Conservation (phyloP, 2,797 vertebrate genomes). For the Orientallactaga sibirica region DNA sequence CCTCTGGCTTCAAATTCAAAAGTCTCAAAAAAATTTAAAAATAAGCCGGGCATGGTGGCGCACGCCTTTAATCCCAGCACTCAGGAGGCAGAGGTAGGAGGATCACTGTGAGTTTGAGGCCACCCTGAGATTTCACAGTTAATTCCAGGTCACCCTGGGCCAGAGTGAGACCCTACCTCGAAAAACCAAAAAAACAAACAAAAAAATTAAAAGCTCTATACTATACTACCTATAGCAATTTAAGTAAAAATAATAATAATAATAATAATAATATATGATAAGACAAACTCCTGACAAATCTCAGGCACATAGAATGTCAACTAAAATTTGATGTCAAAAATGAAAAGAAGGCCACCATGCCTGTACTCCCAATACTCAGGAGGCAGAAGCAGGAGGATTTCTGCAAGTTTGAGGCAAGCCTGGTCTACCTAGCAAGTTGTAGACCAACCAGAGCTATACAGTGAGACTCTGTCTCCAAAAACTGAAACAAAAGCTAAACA, state of each 20-base stretch:
- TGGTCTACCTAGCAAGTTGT: not conserved
- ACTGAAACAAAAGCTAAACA: not conserved
- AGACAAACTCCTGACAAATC: not conserved
- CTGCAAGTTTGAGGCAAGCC: not conserved
- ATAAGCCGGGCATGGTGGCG: no score
- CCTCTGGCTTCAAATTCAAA: constrained; percentile 39
- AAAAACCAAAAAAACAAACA: no score
- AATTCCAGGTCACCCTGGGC: no score
- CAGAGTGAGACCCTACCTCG: no score
- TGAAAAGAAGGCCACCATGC: not conserved
- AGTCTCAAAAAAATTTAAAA: not conserved
- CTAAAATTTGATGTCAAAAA: not conserved
- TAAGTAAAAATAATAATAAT: not conserved
- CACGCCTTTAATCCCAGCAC: no score
- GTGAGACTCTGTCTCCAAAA: not conserved
- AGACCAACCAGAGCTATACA: not conserved
- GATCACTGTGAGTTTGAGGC: no score
- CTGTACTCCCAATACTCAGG: no score
- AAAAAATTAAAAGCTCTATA: not conserved
- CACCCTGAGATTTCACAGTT: no score
- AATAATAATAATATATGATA: no score
- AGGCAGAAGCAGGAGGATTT: not conserved
- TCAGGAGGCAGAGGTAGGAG: no score
- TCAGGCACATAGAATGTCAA: not conserved
- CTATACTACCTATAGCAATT: not conserved